Evolutionary conservation across 2,888 invertebrate species (phyloP), one percentile per base, ranked within the genome.

Genomic region (Branchipolynoe longqiensis): DNA sequence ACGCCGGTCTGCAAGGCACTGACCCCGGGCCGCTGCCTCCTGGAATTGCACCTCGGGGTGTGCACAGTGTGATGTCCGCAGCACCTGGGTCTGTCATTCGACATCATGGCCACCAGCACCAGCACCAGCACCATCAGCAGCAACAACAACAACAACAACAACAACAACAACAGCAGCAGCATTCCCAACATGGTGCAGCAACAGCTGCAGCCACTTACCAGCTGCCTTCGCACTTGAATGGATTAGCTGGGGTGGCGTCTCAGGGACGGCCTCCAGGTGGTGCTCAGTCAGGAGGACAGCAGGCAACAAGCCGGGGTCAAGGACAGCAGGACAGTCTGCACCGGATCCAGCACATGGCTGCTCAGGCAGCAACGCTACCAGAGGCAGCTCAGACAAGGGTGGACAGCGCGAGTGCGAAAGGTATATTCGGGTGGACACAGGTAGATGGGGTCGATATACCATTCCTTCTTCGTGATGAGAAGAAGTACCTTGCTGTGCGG

Each of bases 401-500:
- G 31, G 94, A 94, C 88, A 92, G 92, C 87, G 92, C 93, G 62
- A 94, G 94, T 90, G 90, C 92, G 31, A 93, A 94, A 85, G 95
- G 95, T 28, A 91, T 97, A 91, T 98, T 98, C 93, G 98, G 98
- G 83, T 98, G 98, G 98, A 96, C 96, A 87, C 96, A 96, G 90
- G 95, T 98, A 82, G 97, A 97, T 87, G 97, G 92, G 36, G 92
- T 94, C 3, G 92, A 93, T 88, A 90, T 98, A 92, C 98, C 98
- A 0, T 98, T 97, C 93, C 97, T 98, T 89, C 96, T 96, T 92
- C 95, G 98, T 22, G 95, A 96, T 31, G 95, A 96, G 28, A 97
- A 97, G 92, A 96, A 96, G 93, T 98, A 97, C 93, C 97, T 97
- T 92, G 97, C 98, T n/a, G 98, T 98, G 83, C 95, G 98, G 85